Evolutionary conservation across 2,113 vertebrate genomes (phyloP).

Genomic region (Delphinus delphis): DNA sequence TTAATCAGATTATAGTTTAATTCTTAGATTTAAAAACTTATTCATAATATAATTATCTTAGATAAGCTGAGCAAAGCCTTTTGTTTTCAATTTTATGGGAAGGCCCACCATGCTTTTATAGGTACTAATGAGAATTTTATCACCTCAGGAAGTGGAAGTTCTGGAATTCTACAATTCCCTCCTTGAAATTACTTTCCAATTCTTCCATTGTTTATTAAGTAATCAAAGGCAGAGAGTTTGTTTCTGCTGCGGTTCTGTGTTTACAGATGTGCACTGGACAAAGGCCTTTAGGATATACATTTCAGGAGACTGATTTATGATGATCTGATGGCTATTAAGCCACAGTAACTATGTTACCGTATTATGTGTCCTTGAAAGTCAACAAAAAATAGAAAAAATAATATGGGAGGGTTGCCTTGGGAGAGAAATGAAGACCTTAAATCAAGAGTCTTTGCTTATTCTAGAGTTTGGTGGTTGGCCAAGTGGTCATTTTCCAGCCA

Average conservation of each 20-base stretch:
- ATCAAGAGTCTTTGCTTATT: background rate
- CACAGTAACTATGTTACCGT: background rate
- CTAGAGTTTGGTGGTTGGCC: background rate
- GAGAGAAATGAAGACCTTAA: background rate
- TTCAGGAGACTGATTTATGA: background rate
- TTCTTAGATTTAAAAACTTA: conserved; percentile 15
- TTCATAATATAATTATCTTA: background rate
- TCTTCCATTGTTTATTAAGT: background rate
- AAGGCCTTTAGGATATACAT: background rate
- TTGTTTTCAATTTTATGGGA: conserved; percentile 11
- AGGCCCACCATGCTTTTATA: background rate
- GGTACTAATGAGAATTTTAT: background rate
- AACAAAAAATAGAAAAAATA: background rate
- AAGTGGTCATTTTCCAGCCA: background rate
- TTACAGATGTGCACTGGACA: background rate
- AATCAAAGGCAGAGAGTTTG: background rate
- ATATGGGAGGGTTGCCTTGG: background rate
- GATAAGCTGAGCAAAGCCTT: background rate
- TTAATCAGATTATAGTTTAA: background rate
- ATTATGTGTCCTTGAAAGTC: background rate
- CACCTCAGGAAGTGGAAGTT: background rate
- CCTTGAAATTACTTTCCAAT: background rate
- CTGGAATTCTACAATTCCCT: background rate
- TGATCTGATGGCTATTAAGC: background rate
- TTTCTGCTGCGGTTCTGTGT: background rate